These are phyloP conservation scores for Rhinatrema bivittatum DNA, from an alignment of 2,797 vertebrate species.

Conservation along the genomic window DNA sequence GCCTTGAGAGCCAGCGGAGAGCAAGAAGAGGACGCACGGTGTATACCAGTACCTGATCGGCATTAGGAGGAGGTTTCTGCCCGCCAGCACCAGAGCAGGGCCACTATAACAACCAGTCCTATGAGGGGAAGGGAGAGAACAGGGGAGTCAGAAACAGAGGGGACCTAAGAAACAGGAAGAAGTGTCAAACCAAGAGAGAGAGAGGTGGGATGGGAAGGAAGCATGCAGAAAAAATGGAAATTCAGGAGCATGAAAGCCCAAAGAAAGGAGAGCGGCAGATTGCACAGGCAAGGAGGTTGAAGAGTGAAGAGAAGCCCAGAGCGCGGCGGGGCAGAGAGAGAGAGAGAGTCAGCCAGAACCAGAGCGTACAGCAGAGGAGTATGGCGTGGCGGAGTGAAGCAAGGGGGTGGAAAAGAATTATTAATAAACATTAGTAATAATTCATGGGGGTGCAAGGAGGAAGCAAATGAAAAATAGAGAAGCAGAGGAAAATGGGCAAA, in stretches of 20 bases:
- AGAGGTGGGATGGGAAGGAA: background rate
- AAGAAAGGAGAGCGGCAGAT: background rate
- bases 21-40: slow-evolving; percentile 16
- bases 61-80: slow-evolving; percentile 80
- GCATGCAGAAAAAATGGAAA: too few relatives aligned
- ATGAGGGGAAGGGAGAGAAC: slow-evolving; percentile 78
- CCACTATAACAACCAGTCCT: slow-evolving; percentile 85
- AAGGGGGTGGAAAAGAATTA: too few relatives aligned
- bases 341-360: too few relatives aligned
- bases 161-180: slow-evolving; percentile 57
- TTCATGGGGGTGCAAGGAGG: too few relatives aligned
- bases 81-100: slow-evolving; percentile 89
- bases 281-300: background rate
- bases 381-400: too few relatives aligned
- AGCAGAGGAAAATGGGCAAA: background rate
- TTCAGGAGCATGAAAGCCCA: background rate
- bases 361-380: too few relatives aligned
- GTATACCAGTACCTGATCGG: slow-evolving; percentile 75
- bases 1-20: background rate
- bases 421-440: too few relatives aligned
- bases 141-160: slow-evolving; percentile 64
- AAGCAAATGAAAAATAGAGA: background rate
- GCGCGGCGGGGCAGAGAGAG: background rate
- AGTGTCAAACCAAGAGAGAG: background rate
- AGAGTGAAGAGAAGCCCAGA: background rate